Percentiles rank a stretch among this genome's conserved stretches.
phyloP scores from a whole-genome alignment of 1,140 invertebrate species.

The Platyura marginata region DNA sequence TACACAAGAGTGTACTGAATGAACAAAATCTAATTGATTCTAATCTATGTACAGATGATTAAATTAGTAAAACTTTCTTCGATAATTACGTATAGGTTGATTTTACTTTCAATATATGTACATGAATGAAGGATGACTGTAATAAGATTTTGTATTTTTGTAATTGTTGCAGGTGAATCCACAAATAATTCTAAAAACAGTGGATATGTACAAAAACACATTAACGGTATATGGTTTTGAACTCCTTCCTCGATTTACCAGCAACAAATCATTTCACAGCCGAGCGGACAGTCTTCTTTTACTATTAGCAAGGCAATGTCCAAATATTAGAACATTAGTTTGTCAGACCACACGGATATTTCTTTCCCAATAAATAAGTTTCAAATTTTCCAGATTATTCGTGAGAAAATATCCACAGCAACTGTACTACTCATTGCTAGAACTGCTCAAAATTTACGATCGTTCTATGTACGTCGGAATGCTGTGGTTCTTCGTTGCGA shows the following conservation, averaged over 20 bases:
- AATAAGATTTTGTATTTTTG: no score
- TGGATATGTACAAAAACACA: constrained; percentile 36
- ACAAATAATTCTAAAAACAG: no score
- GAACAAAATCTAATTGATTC: no score
- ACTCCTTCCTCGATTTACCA: constrained; percentile 34
- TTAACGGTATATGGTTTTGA: constrained; percentile 39
- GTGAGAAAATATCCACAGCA: constrained; percentile 61
- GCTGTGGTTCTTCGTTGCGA: constrained; percentile 50
- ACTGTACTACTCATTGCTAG: constrained; percentile 56
- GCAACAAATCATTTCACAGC: constrained; percentile 38
- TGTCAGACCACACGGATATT: no score
- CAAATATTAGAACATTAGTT: constrained; percentile 42
- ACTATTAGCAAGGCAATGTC: constrained; percentile 37
- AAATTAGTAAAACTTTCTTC: no score
- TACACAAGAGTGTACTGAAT: no score
- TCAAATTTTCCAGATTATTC: constrained; percentile 35
- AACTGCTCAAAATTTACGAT: constrained; percentile 39
- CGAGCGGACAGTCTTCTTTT: constrained; percentile 43
- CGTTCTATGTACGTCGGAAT: constrained; percentile 50
- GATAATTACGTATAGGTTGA: no score
- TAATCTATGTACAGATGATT: no score
- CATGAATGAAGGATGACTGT: no score
- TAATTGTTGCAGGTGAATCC: no score
- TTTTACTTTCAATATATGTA: no score
- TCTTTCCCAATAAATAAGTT: constrained; percentile 26